A percentile compares a stretch with the other conserved stretches of the same genome.
phyloP scores from a whole-genome alignment of 2,888 invertebrate species.

The Leucophenga maculata region DNA sequence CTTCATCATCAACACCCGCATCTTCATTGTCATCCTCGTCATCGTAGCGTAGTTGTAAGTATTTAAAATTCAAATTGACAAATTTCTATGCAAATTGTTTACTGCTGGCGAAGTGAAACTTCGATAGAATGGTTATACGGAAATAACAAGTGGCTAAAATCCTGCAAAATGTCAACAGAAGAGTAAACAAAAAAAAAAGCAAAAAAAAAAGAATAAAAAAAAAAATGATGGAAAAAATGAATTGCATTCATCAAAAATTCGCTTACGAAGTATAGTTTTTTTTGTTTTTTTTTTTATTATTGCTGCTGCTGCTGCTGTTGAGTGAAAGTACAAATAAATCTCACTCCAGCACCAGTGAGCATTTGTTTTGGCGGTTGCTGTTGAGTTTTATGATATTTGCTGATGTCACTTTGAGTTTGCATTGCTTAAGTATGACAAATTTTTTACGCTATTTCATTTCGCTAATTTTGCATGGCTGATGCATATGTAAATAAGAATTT shows the following conservation, averaged over 20 bases:
- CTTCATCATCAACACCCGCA: neutral
- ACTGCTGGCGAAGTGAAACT: neutral
- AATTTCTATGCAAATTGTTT: constrained; percentile 18
- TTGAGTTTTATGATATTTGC: neutral
- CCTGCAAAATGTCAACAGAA: neutral
- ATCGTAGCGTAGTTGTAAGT: neutral
- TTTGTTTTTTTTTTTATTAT: neutral
- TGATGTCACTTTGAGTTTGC: neutral
- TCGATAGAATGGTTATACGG: neutral
- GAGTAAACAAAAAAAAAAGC: neutral
- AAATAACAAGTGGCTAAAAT: neutral
- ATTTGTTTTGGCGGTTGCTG: neutral
- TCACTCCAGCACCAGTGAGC: neutral
- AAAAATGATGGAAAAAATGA: no score
- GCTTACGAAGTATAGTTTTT: neutral
- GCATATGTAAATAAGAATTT: no score
- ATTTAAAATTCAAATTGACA: constrained; percentile 23
- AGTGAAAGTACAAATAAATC: neutral
- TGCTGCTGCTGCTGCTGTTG: neutral
- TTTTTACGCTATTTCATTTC: no score
- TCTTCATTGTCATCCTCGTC: no score
- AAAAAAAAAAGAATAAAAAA: neutral
- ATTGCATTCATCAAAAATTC: constrained; percentile 1
- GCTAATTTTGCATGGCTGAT: no score
- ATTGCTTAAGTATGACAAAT: neutral